Percentiles rank a stretch among this genome's conserved stretches.
Evolutionary conservation across 1,140 invertebrate species (phyloP).

Genomic region (Rhyzopertha dominica): DNA sequence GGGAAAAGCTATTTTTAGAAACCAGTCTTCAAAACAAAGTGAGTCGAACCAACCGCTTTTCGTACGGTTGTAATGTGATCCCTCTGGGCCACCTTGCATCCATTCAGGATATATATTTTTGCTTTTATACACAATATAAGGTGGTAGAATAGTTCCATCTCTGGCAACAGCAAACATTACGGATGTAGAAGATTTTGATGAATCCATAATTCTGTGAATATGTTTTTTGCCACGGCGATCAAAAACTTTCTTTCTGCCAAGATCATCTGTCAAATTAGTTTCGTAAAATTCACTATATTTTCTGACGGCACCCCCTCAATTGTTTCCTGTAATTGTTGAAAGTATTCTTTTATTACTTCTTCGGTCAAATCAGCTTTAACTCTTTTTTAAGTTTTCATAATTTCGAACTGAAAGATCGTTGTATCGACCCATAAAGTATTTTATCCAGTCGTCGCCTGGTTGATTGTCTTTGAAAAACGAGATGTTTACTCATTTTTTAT

Average conservation of each 20-base stretch:
- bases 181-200: slow-evolving; percentile 30
- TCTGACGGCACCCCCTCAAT: slow-evolving; percentile 3
- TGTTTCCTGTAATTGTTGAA: slow-evolving; percentile 1
- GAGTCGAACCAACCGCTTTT: slow-evolving; percentile 39
- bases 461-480: slow-evolving; percentile 1
- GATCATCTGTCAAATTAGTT: slow-evolving; percentile 10
- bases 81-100: slow-evolving; percentile 28
- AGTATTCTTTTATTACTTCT: slow-evolving; percentile 1
- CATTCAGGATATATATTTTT: slow-evolving; percentile 30
- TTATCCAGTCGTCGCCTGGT: slow-evolving; percentile 4
- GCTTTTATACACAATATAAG: slow-evolving; percentile 35
- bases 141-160: slow-evolving; percentile 23
- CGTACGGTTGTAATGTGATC: slow-evolving; percentile 30
- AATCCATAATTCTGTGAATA: slow-evolving; percentile 36
- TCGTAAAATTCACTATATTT: slow-evolving; percentile 8
- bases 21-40: slow-evolving; percentile 32
- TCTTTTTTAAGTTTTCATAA: slow-evolving; percentile 3
- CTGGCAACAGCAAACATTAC: slow-evolving; percentile 36
- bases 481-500: neutral
- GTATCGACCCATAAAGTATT: slow-evolving; percentile 1
- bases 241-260: slow-evolving; percentile 20
- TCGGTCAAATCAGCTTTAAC: neutral
- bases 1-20: neutral
- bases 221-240: slow-evolving; percentile 38
- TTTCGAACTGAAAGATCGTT: neutral